A percentile compares a stretch with the other conserved stretches of the same genome.
These are phyloP conservation scores for Drosophila cognata DNA, from an alignment of 2,888 invertebrate genomes.

Conservation along the genomic window DNA sequence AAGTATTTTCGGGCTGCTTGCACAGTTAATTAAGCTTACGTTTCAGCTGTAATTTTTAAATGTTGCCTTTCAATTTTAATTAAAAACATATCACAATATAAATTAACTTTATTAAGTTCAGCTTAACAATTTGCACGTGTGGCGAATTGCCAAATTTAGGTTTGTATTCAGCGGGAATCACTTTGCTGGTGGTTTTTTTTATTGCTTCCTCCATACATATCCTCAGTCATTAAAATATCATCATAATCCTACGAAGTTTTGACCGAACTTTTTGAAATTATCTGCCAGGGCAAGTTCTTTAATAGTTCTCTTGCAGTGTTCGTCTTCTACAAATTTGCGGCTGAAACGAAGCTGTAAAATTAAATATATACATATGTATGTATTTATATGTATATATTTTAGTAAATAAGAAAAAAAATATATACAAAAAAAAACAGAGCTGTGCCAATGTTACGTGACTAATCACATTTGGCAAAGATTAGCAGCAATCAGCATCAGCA, in stretches of 20 bases:
- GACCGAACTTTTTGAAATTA: slow-evolving; percentile 34
- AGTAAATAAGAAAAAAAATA: slow-evolving; percentile 3
- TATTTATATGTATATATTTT: slow-evolving; percentile 3
- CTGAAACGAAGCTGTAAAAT: slow-evolving; percentile 20
- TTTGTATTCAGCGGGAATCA: not conserved
- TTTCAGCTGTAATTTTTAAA: not conserved
- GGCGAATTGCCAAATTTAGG: not conserved
- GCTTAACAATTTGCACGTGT: not conserved
- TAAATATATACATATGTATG: slow-evolving; percentile 5
- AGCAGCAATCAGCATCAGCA: slow-evolving; percentile 79
- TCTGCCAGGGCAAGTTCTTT: slow-evolving; percentile 36
- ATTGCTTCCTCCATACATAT: slow-evolving; percentile 6
- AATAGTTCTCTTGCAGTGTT: slow-evolving; percentile 34
- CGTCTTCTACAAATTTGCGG: slow-evolving; percentile 1
- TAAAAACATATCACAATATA: not conserved
- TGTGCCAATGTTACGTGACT: slow-evolving; percentile 79
- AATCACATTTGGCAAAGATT: slow-evolving; percentile 80
- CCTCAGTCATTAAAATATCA: slow-evolving; percentile 34
- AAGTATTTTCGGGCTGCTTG: not conserved
- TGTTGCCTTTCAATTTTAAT: not conserved
- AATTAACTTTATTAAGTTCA: not conserved
- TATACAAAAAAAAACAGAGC: slow-evolving; percentile 12
- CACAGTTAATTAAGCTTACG: not conserved
- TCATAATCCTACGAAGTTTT: slow-evolving; percentile 27
- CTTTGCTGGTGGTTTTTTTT: not conserved